Percentiles rank a stretch among this genome's conserved stretches.
These are phyloP conservation scores for Ormia ochracea DNA, from an alignment of 2,888 invertebrate genomes.

Conservation along the genomic window DNA sequence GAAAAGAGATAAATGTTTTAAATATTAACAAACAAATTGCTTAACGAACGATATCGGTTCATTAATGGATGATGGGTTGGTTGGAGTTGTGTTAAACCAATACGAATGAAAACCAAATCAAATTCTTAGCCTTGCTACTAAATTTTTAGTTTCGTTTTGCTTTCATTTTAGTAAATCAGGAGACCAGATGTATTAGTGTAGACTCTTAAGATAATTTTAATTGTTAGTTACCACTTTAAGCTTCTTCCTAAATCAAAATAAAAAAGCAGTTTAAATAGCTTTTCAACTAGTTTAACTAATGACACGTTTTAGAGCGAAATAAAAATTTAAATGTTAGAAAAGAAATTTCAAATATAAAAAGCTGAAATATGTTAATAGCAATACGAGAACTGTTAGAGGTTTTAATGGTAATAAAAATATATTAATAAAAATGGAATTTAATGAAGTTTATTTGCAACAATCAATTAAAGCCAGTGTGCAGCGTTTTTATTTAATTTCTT, in stretches of 20 bases:
- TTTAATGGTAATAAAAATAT: neutral
- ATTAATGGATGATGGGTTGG: slow-evolving; percentile 28
- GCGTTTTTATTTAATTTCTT: neutral
- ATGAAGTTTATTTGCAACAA: neutral
- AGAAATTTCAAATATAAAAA: neutral
- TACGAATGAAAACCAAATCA: slow-evolving; percentile 78
- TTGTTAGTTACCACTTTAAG: neutral
- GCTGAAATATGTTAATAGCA: neutral
- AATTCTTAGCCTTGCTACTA: slow-evolving; percentile 62
- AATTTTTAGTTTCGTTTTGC: neutral
- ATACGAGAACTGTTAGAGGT: neutral
- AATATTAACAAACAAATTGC: neutral
- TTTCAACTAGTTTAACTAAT: neutral
- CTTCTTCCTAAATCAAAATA: neutral
- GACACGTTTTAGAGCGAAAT: neutral
- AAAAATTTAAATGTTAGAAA: neutral
- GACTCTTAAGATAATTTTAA: neutral
- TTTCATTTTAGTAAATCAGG: slow-evolving; percentile 21
- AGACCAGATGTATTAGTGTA: slow-evolving; percentile 28
- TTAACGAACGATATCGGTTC: neutral
- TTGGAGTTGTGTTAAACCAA: slow-evolving; percentile 61
- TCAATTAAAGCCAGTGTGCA: slow-evolving; percentile 36
- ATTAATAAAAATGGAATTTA: neutral
- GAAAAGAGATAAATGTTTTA: neutral
- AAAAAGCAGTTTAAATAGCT: neutral